phyloP scores from a whole-genome alignment of 2,113 vertebrate genomes.

The Melanerpes aurifrons region DNA sequence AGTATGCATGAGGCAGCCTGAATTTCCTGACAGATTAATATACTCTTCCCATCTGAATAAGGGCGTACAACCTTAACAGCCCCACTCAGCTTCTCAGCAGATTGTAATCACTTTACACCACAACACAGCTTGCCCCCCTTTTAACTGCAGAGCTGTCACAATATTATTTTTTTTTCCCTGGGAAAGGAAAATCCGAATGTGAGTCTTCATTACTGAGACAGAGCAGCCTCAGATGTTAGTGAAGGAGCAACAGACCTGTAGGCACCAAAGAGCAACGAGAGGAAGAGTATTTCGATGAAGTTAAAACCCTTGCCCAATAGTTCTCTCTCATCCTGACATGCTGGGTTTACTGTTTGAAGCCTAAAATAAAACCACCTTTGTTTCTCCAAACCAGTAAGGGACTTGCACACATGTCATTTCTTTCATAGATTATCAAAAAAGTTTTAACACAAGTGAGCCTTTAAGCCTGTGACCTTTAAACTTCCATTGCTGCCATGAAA shows the following conservation, averaged over 20 bases:
- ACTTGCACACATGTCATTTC: background rate
- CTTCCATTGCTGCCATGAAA: conserved; percentile 49
- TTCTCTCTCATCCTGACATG: background rate
- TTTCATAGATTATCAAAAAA: conserved; percentile 11
- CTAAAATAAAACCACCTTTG: background rate
- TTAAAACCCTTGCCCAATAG: background rate
- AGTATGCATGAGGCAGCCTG: background rate
- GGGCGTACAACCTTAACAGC: background rate
- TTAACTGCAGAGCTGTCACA: background rate
- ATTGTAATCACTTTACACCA: background rate
- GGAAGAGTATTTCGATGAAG: background rate
- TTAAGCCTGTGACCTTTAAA: conserved; percentile 69
- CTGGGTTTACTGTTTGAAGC: background rate
- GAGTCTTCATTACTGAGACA: background rate
- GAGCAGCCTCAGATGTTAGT: background rate
- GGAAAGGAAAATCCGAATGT: background rate
- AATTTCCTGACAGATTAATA: background rate
- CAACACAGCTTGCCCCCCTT: background rate
- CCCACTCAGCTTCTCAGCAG: background rate
- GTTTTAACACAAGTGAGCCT: conserved; percentile 59
- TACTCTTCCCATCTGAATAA: background rate
- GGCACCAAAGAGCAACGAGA: background rate
- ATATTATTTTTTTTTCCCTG: background rate
- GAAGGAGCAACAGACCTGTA: background rate
- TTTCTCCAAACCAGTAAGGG: background rate